Conservation (phyloP, 2,113 vertebrate genomes). For the Mobula hypostoma region DNA sequence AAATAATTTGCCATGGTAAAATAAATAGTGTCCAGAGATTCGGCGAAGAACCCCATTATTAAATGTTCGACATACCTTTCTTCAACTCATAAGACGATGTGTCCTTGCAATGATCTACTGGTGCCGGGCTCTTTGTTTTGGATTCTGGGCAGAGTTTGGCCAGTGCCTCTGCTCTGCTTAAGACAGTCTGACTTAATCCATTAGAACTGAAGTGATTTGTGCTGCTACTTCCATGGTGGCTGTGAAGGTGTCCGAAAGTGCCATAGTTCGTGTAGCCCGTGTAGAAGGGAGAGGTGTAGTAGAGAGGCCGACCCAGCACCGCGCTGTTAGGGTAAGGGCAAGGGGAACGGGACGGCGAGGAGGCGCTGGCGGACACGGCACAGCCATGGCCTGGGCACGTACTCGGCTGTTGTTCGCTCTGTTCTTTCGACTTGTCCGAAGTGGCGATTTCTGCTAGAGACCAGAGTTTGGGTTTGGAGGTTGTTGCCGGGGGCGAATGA, state of each 20-base stretch:
- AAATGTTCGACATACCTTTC: slow-evolving; percentile 99
- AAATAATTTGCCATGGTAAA: slow-evolving; percentile 63
- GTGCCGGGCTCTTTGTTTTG: slow-evolving; percentile 84
- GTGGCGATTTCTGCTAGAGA: slow-evolving; percentile 92
- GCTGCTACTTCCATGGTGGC: slow-evolving; percentile 72
- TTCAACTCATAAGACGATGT: slow-evolving; percentile 89
- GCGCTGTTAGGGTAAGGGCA: slow-evolving; percentile 79
- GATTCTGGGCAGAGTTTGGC: slow-evolving; percentile 69
- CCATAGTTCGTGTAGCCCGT: slow-evolving; percentile 97
- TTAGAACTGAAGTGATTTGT: slow-evolving; percentile 77
- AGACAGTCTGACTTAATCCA: slow-evolving; percentile 98
- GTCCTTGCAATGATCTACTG: slow-evolving; percentile 97
- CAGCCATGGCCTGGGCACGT: slow-evolving; percentile 57
- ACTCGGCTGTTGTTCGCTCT: slow-evolving; percentile 53
- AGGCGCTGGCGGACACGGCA: slow-evolving; percentile 61
- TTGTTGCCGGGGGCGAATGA: slow-evolving; percentile 74
- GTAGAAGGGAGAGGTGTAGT: slow-evolving; percentile 95
- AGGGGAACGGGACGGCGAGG: slow-evolving; percentile 67
- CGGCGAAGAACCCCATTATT: slow-evolving; percentile 70
- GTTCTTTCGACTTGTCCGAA: slow-evolving; percentile 84
- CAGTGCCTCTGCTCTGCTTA: slow-evolving; percentile 90
- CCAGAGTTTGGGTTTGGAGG: slow-evolving; percentile 90
- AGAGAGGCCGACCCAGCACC: slow-evolving; percentile 83
- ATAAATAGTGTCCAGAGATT: slow-evolving; percentile 65
- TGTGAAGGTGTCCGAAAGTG: slow-evolving; percentile 87